Percentiles rank a stretch among this genome's conserved stretches.
These are phyloP conservation scores for Lindbergichthys nudifrons DNA, from an alignment of 2,797 vertebrate genomes.

Conservation along the genomic window DNA sequence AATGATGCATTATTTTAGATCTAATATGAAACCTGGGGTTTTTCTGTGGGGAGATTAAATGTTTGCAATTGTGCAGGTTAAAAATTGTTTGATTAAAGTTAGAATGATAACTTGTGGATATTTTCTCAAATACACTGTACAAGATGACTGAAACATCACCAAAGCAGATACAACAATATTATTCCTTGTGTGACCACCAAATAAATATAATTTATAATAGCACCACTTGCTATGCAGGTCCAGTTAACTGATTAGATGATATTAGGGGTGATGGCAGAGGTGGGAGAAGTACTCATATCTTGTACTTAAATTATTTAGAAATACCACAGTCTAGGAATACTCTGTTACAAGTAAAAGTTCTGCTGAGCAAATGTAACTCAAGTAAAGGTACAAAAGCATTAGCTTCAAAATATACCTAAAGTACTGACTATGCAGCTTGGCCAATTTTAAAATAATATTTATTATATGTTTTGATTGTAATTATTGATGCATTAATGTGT, in stretches of 20 bases:
- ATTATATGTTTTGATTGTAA: no score
- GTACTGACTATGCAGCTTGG: no score
- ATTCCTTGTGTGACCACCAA: neutral
- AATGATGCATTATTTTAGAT: neutral
- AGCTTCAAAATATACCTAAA: no score
- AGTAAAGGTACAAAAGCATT: no score
- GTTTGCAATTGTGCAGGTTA: neutral
- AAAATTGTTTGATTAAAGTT: neutral
- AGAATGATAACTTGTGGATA: neutral
- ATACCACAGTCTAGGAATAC: no score
- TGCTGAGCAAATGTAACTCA: no score
- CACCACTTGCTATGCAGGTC: neutral
- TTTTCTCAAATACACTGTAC: neutral
- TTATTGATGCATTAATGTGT: no score
- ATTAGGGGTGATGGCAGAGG: no score
- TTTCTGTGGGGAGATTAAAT: neutral
- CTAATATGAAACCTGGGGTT: neutral
- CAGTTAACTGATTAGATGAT: neutral
- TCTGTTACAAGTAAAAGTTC: no score
- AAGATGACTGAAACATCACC: neutral
- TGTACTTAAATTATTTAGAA: no score
- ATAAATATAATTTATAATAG: neutral
- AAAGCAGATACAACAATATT: neutral
- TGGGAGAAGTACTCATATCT: no score
- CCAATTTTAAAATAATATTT: no score